Evolutionary conservation across 2,113 vertebrate species (phyloP).

Genomic region (Heterotis niloticus): DNA sequence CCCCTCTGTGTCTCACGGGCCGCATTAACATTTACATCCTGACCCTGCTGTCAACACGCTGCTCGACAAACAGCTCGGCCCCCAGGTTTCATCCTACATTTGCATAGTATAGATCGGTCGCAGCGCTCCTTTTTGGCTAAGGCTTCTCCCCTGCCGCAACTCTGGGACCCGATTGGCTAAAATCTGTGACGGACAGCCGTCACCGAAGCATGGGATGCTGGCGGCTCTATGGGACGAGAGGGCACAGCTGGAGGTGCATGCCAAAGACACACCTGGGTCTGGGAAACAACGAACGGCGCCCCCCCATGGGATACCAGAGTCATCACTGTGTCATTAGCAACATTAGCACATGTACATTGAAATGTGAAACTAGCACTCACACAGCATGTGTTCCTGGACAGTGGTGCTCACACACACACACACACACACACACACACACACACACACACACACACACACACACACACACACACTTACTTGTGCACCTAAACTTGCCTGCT

Average conservation of each 20-base stretch:
- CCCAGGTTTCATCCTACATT: neutral
- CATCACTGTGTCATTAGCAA: too few relatives aligned
- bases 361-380: neutral
- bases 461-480: conserved; percentile 15
- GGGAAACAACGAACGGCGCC: too few relatives aligned
- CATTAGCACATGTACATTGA: too few relatives aligned
- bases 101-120: neutral
- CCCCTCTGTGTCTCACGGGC: too few relatives aligned
- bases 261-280: neutral
- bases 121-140: neutral
- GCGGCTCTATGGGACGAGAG: neutral
- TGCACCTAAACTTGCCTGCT: neutral
- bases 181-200: neutral
- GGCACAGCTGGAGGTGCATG: neutral
- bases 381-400: neutral
- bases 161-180: neutral
- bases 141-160: neutral
- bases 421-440: conserved; percentile 2
- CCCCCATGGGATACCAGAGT: too few relatives aligned
- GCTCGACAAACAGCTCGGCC: neutral
- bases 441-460: conserved; percentile 12
- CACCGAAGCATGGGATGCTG: neutral
- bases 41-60: neutral
- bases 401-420: conserved; percentile 9
- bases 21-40: conserved; percentile 3